Evolutionary conservation across 2,113 vertebrate species (phyloP).

Genomic region (Stigmatopora nigra): DNA sequence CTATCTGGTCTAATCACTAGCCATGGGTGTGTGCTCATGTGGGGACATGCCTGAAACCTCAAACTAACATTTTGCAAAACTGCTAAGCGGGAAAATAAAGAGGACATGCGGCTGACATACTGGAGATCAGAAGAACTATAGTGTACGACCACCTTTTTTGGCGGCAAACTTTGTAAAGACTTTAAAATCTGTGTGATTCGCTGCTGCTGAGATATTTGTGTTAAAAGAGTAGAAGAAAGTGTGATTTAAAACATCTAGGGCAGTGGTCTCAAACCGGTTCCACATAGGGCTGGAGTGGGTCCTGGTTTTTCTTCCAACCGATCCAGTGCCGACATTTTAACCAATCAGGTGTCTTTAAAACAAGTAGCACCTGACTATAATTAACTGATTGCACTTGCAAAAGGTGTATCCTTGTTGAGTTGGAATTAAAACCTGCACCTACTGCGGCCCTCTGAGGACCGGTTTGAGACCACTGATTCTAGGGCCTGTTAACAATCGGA

Average conservation of each 20-base stretch:
- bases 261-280: too few relatives aligned
- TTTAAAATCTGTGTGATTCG: slow-evolving; percentile 48
- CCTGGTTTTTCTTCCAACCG: too few relatives aligned
- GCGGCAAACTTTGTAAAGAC: slow-evolving; percentile 31
- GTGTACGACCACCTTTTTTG: slow-evolving; percentile 15
- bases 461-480: too few relatives aligned
- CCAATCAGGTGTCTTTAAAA: too few relatives aligned
- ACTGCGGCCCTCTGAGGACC: too few relatives aligned
- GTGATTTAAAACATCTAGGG: slow-evolving; percentile 55
- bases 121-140: slow-evolving; percentile 27
- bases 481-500: slow-evolving; percentile 52
- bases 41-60: slow-evolving; percentile 30
- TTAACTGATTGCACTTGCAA: too few relatives aligned
- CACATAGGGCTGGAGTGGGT: too few relatives aligned
- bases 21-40: slow-evolving; percentile 31
- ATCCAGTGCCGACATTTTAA: too few relatives aligned
- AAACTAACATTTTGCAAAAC: slow-evolving; percentile 38
- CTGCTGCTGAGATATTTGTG: slow-evolving; percentile 54
- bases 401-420: too few relatives aligned
- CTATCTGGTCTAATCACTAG: slow-evolving; percentile 42
- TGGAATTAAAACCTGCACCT: too few relatives aligned
- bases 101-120: slow-evolving; percentile 24
- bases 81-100: slow-evolving; percentile 20
- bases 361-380: too few relatives aligned
- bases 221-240: slow-evolving; percentile 33